Evolutionary conservation across 2,797 vertebrate species (phyloP).

Genomic region (Centropyge bicolor): DNA sequence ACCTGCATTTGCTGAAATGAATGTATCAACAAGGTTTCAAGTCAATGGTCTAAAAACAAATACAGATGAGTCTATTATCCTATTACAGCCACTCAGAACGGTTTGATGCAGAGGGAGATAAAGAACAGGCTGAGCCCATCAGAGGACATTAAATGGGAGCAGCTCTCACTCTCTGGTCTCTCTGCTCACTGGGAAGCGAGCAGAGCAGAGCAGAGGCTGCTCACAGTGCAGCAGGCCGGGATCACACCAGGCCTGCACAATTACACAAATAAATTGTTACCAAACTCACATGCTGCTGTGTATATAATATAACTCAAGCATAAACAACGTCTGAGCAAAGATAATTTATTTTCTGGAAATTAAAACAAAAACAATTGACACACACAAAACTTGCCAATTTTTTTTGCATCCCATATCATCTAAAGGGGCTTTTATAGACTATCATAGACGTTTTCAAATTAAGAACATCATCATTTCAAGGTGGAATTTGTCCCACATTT

Average conservation of each 20-base stretch:
- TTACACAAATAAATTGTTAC: conserved; percentile 78
- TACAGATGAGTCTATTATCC: conserved; percentile 82
- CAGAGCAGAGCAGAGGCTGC: conserved; percentile 51
- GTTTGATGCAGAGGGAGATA: conserved; percentile 75
- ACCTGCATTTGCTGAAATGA: conserved; percentile 70
- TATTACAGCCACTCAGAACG: conserved; percentile 79
- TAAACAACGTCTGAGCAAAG: conserved; percentile 67
- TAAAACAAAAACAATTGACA: conserved; percentile 75
- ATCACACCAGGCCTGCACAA: conserved; percentile 71
- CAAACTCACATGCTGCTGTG: conserved; percentile 69
- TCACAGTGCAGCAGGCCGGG: conserved; percentile 42
- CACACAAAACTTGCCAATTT: conserved; percentile 55
- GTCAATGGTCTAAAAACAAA: conserved; percentile 80
- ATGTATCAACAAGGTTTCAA: conserved; percentile 76
- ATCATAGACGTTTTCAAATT: conserved; percentile 29
- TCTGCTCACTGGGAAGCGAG: conserved; percentile 60
- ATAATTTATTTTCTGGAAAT: conserved; percentile 69
- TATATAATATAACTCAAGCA: conserved; percentile 57
- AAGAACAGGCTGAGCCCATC: conserved; percentile 78
- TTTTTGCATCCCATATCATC: conserved; percentile 25
- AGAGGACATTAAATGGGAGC: conserved; percentile 80
- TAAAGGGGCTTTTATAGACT: conserved; percentile 13
- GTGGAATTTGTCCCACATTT: conserved; percentile 20
- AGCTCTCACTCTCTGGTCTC: conserved; percentile 59
- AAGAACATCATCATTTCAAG: conserved; percentile 31